Conservation (phyloP, 30 jellyfish, hydroid and myxozoan species). For the Chironex yamaguchii region DNA sequence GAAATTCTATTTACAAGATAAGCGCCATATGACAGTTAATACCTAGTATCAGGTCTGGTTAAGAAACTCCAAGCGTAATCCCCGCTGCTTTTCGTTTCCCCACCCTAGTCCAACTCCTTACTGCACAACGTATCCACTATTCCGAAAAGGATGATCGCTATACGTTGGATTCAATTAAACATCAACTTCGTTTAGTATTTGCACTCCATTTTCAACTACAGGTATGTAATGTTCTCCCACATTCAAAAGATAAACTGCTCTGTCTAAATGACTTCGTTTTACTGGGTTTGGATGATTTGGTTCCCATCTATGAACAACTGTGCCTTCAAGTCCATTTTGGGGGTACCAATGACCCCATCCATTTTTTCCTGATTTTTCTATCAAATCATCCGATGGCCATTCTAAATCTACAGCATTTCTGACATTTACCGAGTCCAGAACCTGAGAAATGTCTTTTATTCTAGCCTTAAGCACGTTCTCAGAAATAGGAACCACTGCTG, state of each 20-base stretch:
- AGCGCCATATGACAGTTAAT: no score
- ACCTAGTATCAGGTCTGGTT: no score
- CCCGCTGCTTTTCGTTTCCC: no score
- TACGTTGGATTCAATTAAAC: no score
- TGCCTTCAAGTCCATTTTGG: slow-evolving; percentile 71
- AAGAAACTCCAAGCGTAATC: no score
- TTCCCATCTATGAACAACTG: slow-evolving; percentile 74
- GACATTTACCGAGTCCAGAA: slow-evolving; percentile 53
- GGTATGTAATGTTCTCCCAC: slow-evolving; percentile 73
- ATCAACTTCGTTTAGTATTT: background rate
- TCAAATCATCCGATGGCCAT: slow-evolving; percentile 84
- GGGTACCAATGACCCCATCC: slow-evolving; percentile 79
- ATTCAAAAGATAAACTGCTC: slow-evolving; percentile 49
- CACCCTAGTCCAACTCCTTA: no score
- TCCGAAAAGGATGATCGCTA: no score
- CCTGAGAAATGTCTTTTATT: slow-evolving; percentile 54
- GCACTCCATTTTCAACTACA: slow-evolving; percentile 79
- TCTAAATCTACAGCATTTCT: slow-evolving; percentile 57
- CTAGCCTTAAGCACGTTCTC: slow-evolving; percentile 60
- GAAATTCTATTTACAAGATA: no score
- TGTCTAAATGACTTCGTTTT: slow-evolving; percentile 48
- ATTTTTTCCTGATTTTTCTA: slow-evolving; percentile 43
- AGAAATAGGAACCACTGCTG: slow-evolving; percentile 40
- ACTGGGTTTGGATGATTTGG: slow-evolving; percentile 61
- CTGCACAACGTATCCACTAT: no score